These are phyloP conservation scores for Xiphophorus couchianus DNA, from an alignment of 2,113 vertebrate species.

Conservation along the genomic window DNA sequence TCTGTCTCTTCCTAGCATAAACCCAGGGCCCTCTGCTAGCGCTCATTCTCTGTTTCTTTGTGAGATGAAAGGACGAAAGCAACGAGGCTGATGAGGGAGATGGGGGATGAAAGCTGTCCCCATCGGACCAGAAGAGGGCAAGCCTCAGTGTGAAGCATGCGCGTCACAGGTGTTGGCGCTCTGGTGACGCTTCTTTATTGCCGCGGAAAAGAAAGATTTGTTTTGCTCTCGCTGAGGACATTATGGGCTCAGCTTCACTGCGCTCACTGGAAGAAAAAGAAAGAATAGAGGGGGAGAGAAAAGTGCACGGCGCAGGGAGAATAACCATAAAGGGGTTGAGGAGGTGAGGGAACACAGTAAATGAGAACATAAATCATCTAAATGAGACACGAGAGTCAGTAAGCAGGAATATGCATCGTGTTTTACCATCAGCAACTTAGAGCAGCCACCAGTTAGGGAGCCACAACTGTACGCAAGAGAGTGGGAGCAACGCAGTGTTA, in stretches of 20 bases:
- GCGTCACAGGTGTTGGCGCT: constrained; percentile 61
- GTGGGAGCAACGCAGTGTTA: not conserved
- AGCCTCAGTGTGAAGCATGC: constrained; percentile 20
- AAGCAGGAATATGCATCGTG: constrained; percentile 54
- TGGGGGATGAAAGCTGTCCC: constrained; percentile 19
- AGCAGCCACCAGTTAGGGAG: constrained; percentile 8
- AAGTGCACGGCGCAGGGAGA: constrained; percentile 1
- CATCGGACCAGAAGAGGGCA: constrained; percentile 24
- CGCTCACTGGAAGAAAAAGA: constrained; percentile 5
- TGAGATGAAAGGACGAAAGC: constrained; percentile 28
- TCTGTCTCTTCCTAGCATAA: constrained; percentile 18
- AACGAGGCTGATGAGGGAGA: not conserved
- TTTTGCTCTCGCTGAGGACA: constrained; percentile 21
- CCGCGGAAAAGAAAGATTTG: constrained; percentile 25
- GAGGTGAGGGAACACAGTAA: constrained; percentile 29
- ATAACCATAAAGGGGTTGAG: constrained; percentile 5
- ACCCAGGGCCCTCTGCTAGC: constrained; percentile 15
- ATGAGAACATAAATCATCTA: constrained; percentile 67
- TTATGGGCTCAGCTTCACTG: constrained; percentile 5
- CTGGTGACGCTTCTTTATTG: constrained; percentile 1
- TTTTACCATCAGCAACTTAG: constrained; percentile 49
- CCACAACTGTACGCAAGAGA: not conserved
- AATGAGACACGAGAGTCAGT: constrained; percentile 59
- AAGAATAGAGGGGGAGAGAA: constrained; percentile 4
- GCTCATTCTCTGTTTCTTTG: constrained; percentile 12